Percentiles rank a stretch among this genome's conserved stretches.
Conservation (phyloP, 2,113 vertebrate species). For the Takifugu flavidus region DNA sequence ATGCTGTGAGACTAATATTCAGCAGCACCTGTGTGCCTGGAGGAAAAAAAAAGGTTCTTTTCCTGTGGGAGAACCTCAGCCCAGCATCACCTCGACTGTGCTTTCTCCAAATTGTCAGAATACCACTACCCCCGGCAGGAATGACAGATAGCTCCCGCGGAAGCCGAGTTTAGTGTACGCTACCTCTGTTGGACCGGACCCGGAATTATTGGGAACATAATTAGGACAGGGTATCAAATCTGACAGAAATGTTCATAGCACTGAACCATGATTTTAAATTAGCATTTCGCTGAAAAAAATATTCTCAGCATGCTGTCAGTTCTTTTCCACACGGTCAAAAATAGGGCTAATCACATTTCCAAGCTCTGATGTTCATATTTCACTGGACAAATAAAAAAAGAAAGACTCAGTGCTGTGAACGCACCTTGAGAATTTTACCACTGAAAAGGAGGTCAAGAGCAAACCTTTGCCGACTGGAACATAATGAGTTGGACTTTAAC, state of each 20-base stretch:
- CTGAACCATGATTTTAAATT: not conserved
- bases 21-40: constrained; percentile 59
- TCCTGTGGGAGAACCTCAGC: constrained; percentile 36
- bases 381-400: not conserved
- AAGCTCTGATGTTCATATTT: not conserved
- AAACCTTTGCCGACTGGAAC: too few species aligned
- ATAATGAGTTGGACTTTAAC: not conserved
- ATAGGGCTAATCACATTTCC: not conserved
- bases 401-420: not conserved
- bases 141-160: constrained; percentile 27
- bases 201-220: constrained; percentile 17
- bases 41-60: constrained; percentile 29
- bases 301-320: too few species aligned
- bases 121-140: not conserved
- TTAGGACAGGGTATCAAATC: constrained; percentile 2
- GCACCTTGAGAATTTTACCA: not conserved
- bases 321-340: not conserved
- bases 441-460: not conserved
- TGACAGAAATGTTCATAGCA: not conserved
- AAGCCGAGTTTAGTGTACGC: constrained; percentile 14
- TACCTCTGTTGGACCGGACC: constrained; percentile 30
- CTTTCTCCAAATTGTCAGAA: constrained; percentile 37
- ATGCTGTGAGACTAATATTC: constrained; percentile 60
- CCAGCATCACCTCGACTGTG: constrained; percentile 36
- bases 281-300: constrained; percentile 2